A percentile compares a stretch with the other conserved stretches of the same genome.
Conservation (phyloP, 2,113 vertebrate species). For the Maccullochella peelii region DNA sequence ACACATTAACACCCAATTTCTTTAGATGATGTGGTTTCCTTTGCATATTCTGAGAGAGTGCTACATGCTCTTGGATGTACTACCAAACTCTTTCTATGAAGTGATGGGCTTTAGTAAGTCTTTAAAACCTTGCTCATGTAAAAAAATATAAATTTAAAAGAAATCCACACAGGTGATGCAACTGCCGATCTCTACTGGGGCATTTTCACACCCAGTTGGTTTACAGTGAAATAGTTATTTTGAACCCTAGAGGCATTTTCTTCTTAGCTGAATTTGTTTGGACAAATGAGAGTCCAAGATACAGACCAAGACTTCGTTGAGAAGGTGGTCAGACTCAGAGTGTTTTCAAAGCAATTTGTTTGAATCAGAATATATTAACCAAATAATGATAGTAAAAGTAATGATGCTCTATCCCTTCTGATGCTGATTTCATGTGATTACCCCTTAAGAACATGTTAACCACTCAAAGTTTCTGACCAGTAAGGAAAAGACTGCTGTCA, state of each 20-base stretch:
- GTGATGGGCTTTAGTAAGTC: not conserved
- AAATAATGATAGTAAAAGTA: conserved; percentile 1
- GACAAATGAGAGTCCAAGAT: conserved; percentile 10
- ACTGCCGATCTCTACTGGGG: not conserved
- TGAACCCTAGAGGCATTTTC: conserved; percentile 15
- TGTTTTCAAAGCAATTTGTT: conserved; percentile 4
- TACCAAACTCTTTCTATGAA: conserved; percentile 3
- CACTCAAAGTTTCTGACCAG: not conserved
- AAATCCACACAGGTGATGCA: not conserved
- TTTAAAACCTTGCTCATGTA: not conserved
- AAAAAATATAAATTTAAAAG: too few relatives aligned
- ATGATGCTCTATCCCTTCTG: not conserved
- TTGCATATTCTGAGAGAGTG: conserved; percentile 5
- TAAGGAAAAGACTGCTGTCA: not conserved
- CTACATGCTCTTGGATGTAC: not conserved
- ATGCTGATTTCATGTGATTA: not conserved
- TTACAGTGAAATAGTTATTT: conserved; percentile 2
- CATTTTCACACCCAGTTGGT: conserved; percentile 1
- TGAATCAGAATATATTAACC: conserved; percentile 12
- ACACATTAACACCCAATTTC: conserved; percentile 21
- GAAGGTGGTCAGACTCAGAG: not conserved
- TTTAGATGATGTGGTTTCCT: conserved; percentile 40
- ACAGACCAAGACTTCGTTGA: not conserved
- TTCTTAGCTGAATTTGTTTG: not conserved
- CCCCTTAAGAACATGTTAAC: not conserved